phyloP scores from a whole-genome alignment of 2,888 invertebrate genomes.

The Nomada fucata region DNA sequence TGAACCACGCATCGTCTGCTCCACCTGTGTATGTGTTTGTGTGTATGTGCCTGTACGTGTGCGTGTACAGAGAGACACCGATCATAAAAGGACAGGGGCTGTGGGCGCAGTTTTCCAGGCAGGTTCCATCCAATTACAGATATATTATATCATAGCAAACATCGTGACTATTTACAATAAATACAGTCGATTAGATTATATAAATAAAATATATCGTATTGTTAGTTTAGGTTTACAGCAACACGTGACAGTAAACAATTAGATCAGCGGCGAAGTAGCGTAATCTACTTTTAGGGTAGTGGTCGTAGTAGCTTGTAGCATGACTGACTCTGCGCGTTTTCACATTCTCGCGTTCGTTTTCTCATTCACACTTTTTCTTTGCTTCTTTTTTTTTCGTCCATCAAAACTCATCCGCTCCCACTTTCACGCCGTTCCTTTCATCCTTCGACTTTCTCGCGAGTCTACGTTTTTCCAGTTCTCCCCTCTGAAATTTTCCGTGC shows the following conservation, averaged over 20 bases:
- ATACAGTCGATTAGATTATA: constrained; percentile 82
- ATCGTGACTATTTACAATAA: constrained; percentile 84
- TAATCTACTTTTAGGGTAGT: constrained; percentile 81
- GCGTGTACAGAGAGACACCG: constrained; percentile 24
- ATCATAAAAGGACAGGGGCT: constrained; percentile 65
- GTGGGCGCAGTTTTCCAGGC: constrained; percentile 73
- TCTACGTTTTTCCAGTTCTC: neutral
- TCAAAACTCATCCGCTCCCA: no score
- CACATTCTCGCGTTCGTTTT: constrained; percentile 50
- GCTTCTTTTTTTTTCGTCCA: neutral
- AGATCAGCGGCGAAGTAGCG: constrained; percentile 83
- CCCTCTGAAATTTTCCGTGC: constrained; percentile 21
- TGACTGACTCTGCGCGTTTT: constrained; percentile 73
- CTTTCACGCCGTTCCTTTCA: constrained; percentile 18
- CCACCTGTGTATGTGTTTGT: neutral
- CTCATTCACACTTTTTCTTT: constrained; percentile 17
- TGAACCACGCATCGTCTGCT: neutral
- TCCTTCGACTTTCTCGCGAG: neutral
- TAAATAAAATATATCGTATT: constrained; percentile 83
- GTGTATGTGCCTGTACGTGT: constrained; percentile 7
- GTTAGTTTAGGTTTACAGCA: constrained; percentile 82
- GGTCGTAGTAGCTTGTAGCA: constrained; percentile 81
- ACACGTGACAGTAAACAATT: constrained; percentile 83
- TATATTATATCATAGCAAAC: constrained; percentile 84
- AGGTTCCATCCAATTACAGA: constrained; percentile 82